phyloP scores from a whole-genome alignment of 2,797 vertebrate species.

The Anolis apletophallus region DNA sequence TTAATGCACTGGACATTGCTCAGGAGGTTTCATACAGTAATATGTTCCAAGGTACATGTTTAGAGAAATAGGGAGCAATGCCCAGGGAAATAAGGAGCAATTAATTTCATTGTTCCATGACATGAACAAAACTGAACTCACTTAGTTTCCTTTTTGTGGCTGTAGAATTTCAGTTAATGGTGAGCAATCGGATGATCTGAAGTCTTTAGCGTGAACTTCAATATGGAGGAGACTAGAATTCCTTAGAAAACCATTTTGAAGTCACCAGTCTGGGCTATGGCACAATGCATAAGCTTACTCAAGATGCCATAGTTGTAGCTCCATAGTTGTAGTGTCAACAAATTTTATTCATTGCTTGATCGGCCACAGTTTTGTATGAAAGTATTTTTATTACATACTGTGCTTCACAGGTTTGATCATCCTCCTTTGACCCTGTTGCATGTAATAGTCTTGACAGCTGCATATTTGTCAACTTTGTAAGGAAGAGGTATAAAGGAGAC shows the following conservation, averaged over 20 bases:
- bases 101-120: neutral
- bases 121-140: neutral
- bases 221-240: neutral
- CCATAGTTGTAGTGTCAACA: neutral
- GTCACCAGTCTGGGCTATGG: neutral
- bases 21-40: neutral
- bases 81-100: neutral
- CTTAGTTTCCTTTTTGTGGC: neutral
- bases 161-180: neutral
- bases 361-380: neutral
- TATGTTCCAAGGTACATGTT: neutral
- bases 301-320: neutral
- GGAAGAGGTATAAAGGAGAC: neutral
- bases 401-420: neutral
- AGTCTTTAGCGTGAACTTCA: neutral
- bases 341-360: neutral
- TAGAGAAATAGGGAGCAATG: neutral
- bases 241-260: neutral
- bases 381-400: neutral
- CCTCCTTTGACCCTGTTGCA: conserved; percentile 17
- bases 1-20: neutral
- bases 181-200: neutral
- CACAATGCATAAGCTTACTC: neutral
- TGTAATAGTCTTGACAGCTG: conserved; percentile 38
- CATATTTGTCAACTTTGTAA: conserved; percentile 17